Conservation (phyloP, 2,797 vertebrate species). For the Buceros bicornis region DNA sequence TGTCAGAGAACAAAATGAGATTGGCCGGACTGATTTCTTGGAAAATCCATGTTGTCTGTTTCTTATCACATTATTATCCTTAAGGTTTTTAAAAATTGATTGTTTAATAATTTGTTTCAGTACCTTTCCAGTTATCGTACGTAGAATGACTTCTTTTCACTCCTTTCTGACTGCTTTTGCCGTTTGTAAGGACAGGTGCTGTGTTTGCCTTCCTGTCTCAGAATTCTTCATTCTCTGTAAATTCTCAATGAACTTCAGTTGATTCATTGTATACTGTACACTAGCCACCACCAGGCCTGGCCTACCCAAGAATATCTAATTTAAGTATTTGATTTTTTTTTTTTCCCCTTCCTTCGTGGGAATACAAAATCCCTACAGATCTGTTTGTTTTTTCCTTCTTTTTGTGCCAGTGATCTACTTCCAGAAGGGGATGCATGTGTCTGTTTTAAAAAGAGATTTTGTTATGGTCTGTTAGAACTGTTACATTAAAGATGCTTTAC, state of each 20-base stretch:
- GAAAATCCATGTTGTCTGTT: constrained; percentile 4
- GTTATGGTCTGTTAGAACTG: neutral
- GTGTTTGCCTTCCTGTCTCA: neutral
- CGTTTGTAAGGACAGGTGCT: neutral
- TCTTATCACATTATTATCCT: neutral
- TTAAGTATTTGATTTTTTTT: neutral
- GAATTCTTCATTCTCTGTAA: neutral
- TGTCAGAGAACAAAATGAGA: constrained; percentile 12
- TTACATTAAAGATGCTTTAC: neutral
- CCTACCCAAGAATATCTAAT: neutral
- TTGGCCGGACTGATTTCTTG: neutral
- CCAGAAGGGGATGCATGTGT: accelerated
- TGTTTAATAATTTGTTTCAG: constrained; percentile 23
- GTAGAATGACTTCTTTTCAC: neutral
- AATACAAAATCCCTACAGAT: neutral
- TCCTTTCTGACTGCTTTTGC: neutral
- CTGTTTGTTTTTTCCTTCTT: neutral
- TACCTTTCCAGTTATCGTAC: constrained; percentile 10
- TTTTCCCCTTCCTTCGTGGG: accelerated
- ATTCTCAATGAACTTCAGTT: neutral
- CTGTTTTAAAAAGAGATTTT: neutral
- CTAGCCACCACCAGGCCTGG: neutral
- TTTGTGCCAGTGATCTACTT: neutral
- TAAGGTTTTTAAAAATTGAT: constrained; percentile 12
- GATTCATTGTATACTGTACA: neutral